These are phyloP conservation scores for Callospermophilus lateralis DNA, from an alignment of 2,113 vertebrate genomes.

Conservation along the genomic window DNA sequence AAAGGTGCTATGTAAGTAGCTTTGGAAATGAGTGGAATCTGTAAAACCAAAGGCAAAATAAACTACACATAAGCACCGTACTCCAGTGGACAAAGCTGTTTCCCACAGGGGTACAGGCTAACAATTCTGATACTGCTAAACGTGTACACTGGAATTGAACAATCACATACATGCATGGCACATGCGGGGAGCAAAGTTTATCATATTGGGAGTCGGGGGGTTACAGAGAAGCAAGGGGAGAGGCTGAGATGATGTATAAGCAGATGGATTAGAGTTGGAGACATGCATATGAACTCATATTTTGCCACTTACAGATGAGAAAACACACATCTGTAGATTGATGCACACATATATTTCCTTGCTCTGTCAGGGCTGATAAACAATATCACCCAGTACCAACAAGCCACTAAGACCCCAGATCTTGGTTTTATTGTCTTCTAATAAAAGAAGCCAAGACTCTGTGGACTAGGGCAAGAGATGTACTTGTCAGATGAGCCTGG, in stretches of 20 bases:
- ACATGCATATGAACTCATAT: neutral
- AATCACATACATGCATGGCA: neutral
- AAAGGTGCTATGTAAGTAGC: neutral
- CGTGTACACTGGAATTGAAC: neutral
- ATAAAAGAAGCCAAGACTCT: neutral
- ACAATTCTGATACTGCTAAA: neutral
- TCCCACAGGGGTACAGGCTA: neutral
- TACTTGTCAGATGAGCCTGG: neutral
- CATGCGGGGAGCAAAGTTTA: neutral
- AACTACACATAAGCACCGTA: neutral
- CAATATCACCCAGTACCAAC: neutral
- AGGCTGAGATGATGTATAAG: neutral
- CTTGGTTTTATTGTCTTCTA: neutral
- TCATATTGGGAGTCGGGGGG: neutral
- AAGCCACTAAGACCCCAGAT: neutral
- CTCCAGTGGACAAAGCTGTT: neutral
- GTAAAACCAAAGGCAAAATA: neutral
- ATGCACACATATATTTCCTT: fast-evolving
- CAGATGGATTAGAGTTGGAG: neutral
- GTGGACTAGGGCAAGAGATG: too few species aligned
- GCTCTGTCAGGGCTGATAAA: neutral
- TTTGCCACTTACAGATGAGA: neutral
- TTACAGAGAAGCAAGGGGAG: neutral
- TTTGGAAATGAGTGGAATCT: neutral
- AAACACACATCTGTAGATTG: too few species aligned